Conservation (phyloP, 2,113 vertebrate species). For the Ctenodactylus gundi region DNA sequence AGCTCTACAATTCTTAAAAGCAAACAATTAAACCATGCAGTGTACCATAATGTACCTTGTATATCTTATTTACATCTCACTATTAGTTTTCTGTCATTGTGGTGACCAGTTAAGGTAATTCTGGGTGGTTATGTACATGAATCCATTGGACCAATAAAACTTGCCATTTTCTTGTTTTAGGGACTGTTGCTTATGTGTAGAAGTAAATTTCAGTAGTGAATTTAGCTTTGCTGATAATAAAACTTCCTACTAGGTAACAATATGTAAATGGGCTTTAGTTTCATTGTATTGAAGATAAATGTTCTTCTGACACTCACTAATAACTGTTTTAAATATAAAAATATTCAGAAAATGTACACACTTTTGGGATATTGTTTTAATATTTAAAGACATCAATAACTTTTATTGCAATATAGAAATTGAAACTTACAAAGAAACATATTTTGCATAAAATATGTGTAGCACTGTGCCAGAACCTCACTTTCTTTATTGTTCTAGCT, state of each 20-base stretch:
- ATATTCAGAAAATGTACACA: background rate
- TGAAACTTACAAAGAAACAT: background rate
- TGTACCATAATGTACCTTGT: background rate
- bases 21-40: background rate
- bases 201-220: background rate
- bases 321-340: background rate
- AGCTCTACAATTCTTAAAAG: slow-evolving; percentile 2
- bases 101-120: background rate
- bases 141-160: background rate
- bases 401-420: background rate
- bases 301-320: background rate
- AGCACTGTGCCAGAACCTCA: background rate
- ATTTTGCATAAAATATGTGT: background rate
- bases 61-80: slow-evolving; percentile 38
- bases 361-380: background rate
- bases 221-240: background rate
- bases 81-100: slow-evolving; percentile 20
- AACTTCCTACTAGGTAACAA: background rate
- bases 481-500: background rate
- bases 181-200: background rate
- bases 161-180: background rate
- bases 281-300: background rate
- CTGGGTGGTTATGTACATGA: background rate
- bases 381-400: background rate
- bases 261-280: background rate